Evolutionary conservation across 2,888 invertebrate species (phyloP).

Genomic region (Netelia fuscicornis): DNA sequence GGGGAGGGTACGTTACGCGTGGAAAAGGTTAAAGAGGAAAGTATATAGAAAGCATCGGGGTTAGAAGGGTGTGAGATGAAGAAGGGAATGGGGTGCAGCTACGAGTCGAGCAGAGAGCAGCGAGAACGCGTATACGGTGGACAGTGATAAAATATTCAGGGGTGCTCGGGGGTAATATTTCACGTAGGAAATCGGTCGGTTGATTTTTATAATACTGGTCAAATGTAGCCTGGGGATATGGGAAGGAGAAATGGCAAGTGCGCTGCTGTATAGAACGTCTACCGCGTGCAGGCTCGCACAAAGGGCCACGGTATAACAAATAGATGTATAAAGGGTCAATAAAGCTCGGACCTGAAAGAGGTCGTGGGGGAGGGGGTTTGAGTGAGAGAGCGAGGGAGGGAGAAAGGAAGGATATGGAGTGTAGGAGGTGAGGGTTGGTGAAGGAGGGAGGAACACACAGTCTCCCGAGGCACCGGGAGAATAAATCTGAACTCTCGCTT

Average conservation of each 20-base stretch:
- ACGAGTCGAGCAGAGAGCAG: constrained; percentile 62
- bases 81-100: constrained; percentile 58
- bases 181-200: constrained; percentile 85
- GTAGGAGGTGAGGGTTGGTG: constrained; percentile 52
- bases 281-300: constrained; percentile 81
- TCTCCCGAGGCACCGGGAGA: constrained; percentile 81
- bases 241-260: constrained; percentile 72
- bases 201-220: constrained; percentile 85
- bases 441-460: constrained; percentile 70
- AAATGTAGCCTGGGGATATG: constrained; percentile 84
- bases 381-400: constrained; percentile 42
- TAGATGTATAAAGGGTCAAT: constrained; percentile 85
- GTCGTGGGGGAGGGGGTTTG: constrained; percentile 62
- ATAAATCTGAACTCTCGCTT: constrained; percentile 83
- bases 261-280: constrained; percentile 74
- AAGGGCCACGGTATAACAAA: constrained; percentile 84
- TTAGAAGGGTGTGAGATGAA: constrained; percentile 52
- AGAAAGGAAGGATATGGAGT: constrained; percentile 26
- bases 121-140: constrained; percentile 75
- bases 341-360: constrained; percentile 77
- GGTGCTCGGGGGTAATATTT: constrained; percentile 83
- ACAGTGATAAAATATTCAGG: constrained; percentile 85
- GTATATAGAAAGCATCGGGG: constrained; percentile 58
- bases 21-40: constrained; percentile 66
- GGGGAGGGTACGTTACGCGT: constrained; percentile 38